A percentile compares a stretch with the other conserved stretches of the same genome.
phyloP scores from a whole-genome alignment of 2,797 vertebrate species.

The Hylomyscus alleni region DNA sequence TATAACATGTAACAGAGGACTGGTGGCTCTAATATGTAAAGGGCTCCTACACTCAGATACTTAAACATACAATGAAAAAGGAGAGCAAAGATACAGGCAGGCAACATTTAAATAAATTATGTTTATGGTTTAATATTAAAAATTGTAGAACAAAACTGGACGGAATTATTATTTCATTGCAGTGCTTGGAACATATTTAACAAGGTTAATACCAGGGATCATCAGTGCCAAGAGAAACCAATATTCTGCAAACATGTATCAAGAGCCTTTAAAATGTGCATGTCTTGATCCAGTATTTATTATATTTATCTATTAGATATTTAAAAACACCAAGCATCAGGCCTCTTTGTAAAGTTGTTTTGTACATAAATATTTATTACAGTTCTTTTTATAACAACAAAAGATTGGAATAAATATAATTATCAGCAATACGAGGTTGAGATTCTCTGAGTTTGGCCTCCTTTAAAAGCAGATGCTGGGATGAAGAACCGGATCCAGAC shows the following conservation, averaged over 20 bases:
- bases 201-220: conserved; percentile 22
- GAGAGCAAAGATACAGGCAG: conserved; percentile 19
- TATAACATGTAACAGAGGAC: neutral
- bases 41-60: neutral
- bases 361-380: neutral
- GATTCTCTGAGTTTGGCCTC: neutral
- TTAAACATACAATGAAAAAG: conserved; percentile 30
- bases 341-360: neutral
- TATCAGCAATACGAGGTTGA: neutral
- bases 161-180: neutral
- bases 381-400: conserved; percentile 34
- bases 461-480: neutral
- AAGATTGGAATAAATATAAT: neutral
- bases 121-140: neutral
- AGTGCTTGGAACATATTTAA: conserved; percentile 9
- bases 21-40: neutral
- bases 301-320: neutral
- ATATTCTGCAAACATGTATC: neutral
- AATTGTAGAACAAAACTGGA: conserved; percentile 41
- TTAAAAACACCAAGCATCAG: neutral
- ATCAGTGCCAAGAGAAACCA: conserved; percentile 33
- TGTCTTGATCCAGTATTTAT: neutral
- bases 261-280: conserved; percentile 33
- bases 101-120: conserved; percentile 35
- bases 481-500: neutral